phyloP scores from a whole-genome alignment of 2,113 vertebrate genomes.

The Pseudorhombus dupliciocellatus region DNA sequence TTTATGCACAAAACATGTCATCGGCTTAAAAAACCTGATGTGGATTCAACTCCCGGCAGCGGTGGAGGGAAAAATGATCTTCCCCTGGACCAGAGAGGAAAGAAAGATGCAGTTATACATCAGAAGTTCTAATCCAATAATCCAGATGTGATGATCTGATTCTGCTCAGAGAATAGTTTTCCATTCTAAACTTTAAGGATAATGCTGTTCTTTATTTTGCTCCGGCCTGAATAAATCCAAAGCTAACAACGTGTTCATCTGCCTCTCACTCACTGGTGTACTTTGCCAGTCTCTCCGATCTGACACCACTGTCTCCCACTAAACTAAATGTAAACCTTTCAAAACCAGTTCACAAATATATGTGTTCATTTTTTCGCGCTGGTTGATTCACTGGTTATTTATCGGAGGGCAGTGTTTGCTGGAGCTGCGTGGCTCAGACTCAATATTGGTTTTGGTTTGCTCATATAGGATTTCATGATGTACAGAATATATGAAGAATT shows the following conservation, averaged over 20 bases:
- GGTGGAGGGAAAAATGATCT: not conserved
- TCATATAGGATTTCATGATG: no score
- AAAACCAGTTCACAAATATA: not conserved
- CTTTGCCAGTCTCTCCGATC: not conserved
- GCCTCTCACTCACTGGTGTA: not conserved
- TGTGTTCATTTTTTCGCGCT: not conserved
- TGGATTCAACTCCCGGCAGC: not conserved
- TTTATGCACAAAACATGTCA: not conserved
- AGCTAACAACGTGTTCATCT: not conserved
- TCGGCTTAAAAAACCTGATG: not conserved
- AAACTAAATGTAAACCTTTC: not conserved
- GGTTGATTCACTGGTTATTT: not conserved
- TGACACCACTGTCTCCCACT: not conserved
- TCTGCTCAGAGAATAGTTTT: not conserved
- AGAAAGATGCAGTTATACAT: not conserved
- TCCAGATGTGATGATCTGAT: not conserved
- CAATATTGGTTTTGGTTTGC: no score
- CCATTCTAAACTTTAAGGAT: not conserved
- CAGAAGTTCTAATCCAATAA: slow-evolving; percentile 16
- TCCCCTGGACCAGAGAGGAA: not conserved
- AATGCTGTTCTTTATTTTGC: not conserved
- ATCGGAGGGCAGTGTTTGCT: not conserved
- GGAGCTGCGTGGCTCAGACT: no score
- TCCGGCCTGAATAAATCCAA: not conserved
- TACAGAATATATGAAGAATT: no score